Evolutionary conservation across 2,797 vertebrate genomes (phyloP), one percentile per base, ranked within the genome.

Genomic region (Graptemys geographica): DNA sequence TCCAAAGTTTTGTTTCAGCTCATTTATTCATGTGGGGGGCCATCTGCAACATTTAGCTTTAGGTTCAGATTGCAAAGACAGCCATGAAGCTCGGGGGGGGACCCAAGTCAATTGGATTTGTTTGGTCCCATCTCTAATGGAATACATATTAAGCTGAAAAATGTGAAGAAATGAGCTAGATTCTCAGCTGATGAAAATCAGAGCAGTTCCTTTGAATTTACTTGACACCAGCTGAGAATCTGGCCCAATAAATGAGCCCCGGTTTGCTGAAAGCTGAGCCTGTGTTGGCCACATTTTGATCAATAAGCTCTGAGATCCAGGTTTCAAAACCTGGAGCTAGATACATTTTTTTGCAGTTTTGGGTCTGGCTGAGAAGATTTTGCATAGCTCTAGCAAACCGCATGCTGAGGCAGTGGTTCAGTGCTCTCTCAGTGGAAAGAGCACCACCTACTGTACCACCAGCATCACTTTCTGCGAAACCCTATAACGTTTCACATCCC

Each of bases 251-350:
- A 27, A 15, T 31, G 27, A 47, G 41, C 33, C 55, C 41, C 3
- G 18, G 19, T 41, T 1, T 2, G 53, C 21, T 1, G 10, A n/a
- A 1, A 55, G 10, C 62, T 81, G 62, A 44, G 52, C 10, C 72
- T 1, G 0, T 1, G 2, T 12, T 1, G 25, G 16, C 15, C 74
- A 12, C 11, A 2, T 31, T 47, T 52, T 12, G 52, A 8, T 1
- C 11, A 4, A 5, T 18, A 49, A 16, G 44, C 1, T 0, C 59
- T 7, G 74, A 8, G 4, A 25, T 72, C 69, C 37, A 72, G 37
- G 69, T 72, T 18, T 8, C n/a, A 87, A 92, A 5, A 47, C 11
- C 23, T 3, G 5, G 27, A 10, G 2, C n/a, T 8, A 2, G 44
- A 1, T 13, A 1, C 27, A 1, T 4, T 2, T n/a, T 1, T 4